These are phyloP conservation scores for Caenorhabditis latens DNA, from an alignment of 1,140 invertebrate genomes.

Conservation along the genomic window DNA sequence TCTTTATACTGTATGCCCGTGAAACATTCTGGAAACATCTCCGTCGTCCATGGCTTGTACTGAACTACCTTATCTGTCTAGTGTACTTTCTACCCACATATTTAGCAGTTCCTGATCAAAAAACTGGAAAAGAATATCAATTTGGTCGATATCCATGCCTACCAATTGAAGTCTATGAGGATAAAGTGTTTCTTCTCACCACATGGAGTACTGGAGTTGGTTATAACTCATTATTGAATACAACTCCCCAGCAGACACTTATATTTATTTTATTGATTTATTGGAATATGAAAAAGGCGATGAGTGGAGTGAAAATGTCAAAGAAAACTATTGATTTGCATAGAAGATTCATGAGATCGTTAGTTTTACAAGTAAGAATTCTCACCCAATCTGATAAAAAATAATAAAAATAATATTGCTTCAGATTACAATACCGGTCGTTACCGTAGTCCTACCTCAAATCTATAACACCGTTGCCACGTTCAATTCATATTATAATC, in stretches of 20 bases:
- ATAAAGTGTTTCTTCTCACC: background rate
- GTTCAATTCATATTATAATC: slow-evolving; percentile 6
- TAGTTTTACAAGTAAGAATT: background rate
- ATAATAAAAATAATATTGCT: too few species aligned
- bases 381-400: background rate
- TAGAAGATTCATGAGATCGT: background rate
- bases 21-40: background rate
- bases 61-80: background rate
- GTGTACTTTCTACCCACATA: background rate
- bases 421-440: background rate
- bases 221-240: background rate
- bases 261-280: background rate
- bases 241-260: background rate
- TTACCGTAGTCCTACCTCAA: background rate
- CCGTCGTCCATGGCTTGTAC: background rate
- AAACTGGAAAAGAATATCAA: background rate
- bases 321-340: background rate
- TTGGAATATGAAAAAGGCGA: slow-evolving; percentile 31
- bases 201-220: slow-evolving; percentile 11
- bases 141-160: background rate
- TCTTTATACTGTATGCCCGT: slow-evolving; percentile 2
- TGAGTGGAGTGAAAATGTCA: slow-evolving; percentile 1
- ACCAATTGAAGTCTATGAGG: background rate
- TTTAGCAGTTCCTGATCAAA: slow-evolving; percentile 21
- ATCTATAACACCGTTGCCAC: background rate